Base-by-base conservation (phyloP, 2,797 vertebrate species). In the Aldrovandia affinis region DNA sequence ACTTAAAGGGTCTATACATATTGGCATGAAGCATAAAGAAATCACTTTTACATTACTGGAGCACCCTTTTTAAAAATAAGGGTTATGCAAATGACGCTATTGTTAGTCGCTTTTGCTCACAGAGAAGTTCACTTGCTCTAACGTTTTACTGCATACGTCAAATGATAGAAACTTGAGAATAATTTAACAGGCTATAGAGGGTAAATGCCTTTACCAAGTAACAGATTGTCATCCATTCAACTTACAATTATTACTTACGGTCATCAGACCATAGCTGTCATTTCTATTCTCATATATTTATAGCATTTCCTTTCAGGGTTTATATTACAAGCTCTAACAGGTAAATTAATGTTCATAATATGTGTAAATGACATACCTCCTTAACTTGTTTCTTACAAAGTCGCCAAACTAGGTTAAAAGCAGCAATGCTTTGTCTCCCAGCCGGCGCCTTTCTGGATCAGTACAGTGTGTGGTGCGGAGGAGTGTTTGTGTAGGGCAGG, bases 121-220 rank as follows among this genome's bases (percentile, higher is more conserved):
- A 59, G 47, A 57, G 18, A 61, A n/a, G n/a, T 30, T n/a, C 3
- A 65, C 28, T 28, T 8, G n/a, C n/a, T 65, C 33, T 36, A 4
- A 70, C 15, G 36, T 70, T 70, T 70, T 70, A 36, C 61, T 30
- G 28, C 68, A 39, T 25, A 15, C 20, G 33, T 15, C 33, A 39
- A 70, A 18, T 39, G n/a, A 39, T 39, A 39, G 33, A 70, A 70
- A 68, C 33, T 3, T 68, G 63, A 12, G 12, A 68, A 36, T 36
- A 4, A 70, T 70, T 70, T 39, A 33, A 68, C 30, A 68, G 33
- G 30, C 63, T 68, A 15, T 15, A 68, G 63, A 39, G 20, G 3
- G 30, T 65, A 65, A 65, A 65, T 65, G n/a, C n/a, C 28, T 65
- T 65, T n/a, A 65, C 61, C 61, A 65, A 65, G 10, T 70, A 10